Evolutionary conservation across 2,113 vertebrate genomes (phyloP).

Genomic region (Limanda limanda): DNA sequence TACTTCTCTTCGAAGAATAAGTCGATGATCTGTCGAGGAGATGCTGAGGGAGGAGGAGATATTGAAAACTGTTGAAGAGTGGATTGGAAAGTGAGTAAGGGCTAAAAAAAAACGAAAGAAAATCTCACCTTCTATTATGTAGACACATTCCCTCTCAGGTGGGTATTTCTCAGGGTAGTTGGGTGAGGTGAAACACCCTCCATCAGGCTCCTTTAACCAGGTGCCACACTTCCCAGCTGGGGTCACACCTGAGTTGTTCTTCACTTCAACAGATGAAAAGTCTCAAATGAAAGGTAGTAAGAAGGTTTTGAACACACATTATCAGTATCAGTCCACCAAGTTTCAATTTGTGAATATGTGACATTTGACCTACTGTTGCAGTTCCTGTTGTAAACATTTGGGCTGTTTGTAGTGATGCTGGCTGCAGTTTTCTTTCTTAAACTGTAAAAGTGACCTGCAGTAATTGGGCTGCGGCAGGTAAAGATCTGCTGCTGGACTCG

Average conservation of each 20-base stretch:
- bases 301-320: neutral
- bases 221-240: constrained; percentile 92
- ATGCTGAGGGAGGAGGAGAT: constrained; percentile 39
- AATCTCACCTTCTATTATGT: constrained; percentile 96
- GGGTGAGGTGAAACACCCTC: constrained; percentile 95
- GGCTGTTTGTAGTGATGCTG: too few relatives aligned
- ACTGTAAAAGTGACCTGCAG: too few relatives aligned
- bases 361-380: too few relatives aligned
- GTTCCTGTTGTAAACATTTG: too few relatives aligned
- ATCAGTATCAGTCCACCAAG: neutral
- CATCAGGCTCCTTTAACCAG: constrained; percentile 93
- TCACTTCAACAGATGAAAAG: constrained; percentile 81
- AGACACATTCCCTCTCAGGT: constrained; percentile 94
- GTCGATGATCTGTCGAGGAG: constrained; percentile 96
- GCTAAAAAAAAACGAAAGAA: neutral
- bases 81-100: too few relatives aligned
- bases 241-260: constrained; percentile 90
- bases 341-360: too few relatives aligned
- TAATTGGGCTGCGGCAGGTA: too few relatives aligned
- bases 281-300: neutral
- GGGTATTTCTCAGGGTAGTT: constrained; percentile 98
- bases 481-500: too few relatives aligned
- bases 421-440: too few relatives aligned
- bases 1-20: constrained; percentile 95
- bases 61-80: constrained; percentile 5